These are phyloP conservation scores for Phyllostomus hastatus DNA, from an alignment of 2,113 vertebrate species.

Conservation along the genomic window DNA sequence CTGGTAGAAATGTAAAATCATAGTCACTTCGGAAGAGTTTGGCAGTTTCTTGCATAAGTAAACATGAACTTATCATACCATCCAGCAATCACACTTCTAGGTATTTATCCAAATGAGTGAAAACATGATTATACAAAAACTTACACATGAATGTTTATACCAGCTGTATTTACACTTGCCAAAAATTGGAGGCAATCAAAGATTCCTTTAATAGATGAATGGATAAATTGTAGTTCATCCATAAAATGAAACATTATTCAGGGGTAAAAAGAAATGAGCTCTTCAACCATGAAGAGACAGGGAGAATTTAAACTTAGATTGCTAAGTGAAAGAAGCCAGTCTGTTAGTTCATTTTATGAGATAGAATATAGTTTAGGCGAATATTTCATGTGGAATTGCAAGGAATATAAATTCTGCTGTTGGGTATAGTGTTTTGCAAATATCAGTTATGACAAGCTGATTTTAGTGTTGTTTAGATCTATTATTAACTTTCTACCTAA, in stretches of 20 bases:
- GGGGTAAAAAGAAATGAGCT: not conserved
- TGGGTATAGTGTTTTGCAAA: not conserved
- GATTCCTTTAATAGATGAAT: too few relatives aligned
- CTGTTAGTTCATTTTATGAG: not conserved
- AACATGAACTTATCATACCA: too few relatives aligned
- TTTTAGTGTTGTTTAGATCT: not conserved
- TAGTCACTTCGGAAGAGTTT: not conserved
- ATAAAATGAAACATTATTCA: not conserved
- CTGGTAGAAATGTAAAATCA: not conserved
- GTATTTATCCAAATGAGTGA: not conserved
- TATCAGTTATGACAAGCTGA: not conserved
- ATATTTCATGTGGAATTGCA: not conserved
- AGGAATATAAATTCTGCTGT: not conserved
- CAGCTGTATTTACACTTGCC: too few relatives aligned
- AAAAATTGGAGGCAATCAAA: too few relatives aligned
- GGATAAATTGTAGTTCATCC: too few relatives aligned
- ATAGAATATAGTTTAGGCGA: not conserved
- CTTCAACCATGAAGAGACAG: not conserved
- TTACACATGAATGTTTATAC: not conserved
- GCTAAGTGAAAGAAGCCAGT: not conserved
- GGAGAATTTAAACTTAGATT: not conserved
- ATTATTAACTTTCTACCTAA: not conserved
- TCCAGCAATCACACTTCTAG: not conserved
- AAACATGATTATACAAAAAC: not conserved
- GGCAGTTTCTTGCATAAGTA: not conserved